phyloP scores from a whole-genome alignment of 2,113 vertebrate species.

The Myiagra hebetior region DNA sequence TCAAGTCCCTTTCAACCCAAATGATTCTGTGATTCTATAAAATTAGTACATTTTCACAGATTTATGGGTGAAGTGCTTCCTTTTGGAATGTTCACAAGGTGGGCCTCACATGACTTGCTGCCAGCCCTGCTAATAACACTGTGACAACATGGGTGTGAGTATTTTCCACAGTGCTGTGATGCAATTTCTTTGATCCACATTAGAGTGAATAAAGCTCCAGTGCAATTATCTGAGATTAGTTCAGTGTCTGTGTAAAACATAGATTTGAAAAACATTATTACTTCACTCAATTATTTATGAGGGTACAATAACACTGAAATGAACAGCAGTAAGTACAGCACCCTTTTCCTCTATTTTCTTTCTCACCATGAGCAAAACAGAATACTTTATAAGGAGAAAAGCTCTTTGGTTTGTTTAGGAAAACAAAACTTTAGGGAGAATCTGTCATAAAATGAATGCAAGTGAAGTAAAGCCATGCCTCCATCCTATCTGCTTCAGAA shows the following conservation, averaged over 20 bases:
- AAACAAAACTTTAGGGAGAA: background rate
- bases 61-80: background rate
- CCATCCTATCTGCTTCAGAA: background rate
- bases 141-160: background rate
- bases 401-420: background rate
- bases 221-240: slow-evolving; percentile 29
- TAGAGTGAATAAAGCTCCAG: background rate
- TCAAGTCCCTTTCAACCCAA: background rate
- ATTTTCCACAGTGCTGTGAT: background rate
- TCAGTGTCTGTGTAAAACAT: background rate
- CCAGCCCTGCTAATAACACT: background rate
- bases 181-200: background rate
- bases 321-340: background rate
- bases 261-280: background rate
- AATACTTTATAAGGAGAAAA: background rate
- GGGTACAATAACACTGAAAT: background rate
- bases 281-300: slow-evolving; percentile 12
- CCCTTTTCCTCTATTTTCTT: background rate
- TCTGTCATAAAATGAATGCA: background rate
- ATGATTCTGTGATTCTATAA: background rate
- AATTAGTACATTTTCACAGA: background rate
- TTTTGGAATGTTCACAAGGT: background rate
- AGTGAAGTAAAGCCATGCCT: background rate
- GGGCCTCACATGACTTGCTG: background rate
- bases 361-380: background rate